phyloP scores from a whole-genome alignment of 2,797 vertebrate genomes.

The Scolopax bukidnonensis region DNA sequence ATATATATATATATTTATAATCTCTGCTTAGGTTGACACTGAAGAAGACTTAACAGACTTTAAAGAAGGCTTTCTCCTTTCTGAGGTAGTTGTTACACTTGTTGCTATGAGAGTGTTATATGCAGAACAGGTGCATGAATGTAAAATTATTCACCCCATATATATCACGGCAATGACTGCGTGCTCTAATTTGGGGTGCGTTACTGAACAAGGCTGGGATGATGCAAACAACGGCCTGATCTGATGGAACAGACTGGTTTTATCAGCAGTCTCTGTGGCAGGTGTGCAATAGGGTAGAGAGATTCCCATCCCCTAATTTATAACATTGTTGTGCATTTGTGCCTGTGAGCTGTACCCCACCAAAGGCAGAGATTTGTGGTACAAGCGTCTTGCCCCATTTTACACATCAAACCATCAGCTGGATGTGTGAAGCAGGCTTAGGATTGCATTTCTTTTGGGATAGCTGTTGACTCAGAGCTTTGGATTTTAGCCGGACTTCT shows the following conservation, averaged over 20 bases:
- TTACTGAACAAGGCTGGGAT: not conserved
- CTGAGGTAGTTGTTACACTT: not conserved
- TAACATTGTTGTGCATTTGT: rapidly evolving
- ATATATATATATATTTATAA: not conserved
- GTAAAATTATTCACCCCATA: not conserved
- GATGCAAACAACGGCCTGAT: not conserved
- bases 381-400: not conserved
- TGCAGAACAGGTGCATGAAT: not conserved
- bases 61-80: not conserved
- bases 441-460: not conserved
- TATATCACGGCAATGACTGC: rapidly evolving
- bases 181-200: not conserved
- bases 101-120: rapidly evolving
- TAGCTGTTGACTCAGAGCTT: not conserved
- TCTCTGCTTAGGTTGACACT: not conserved
- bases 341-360: not conserved
- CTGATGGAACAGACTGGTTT: not conserved
- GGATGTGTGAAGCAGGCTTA: not conserved
- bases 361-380: no score
- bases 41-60: not conserved
- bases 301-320: not conserved
- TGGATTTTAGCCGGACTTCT: not conserved
- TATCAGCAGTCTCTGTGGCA: not conserved
- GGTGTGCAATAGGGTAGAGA: not conserved
- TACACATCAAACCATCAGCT: not conserved